Evolutionary conservation across 64 coral and sea anemone species (phyloP), one percentile per base, ranked within the genome.

Genomic region (Cladopsammia gracilis): DNA sequence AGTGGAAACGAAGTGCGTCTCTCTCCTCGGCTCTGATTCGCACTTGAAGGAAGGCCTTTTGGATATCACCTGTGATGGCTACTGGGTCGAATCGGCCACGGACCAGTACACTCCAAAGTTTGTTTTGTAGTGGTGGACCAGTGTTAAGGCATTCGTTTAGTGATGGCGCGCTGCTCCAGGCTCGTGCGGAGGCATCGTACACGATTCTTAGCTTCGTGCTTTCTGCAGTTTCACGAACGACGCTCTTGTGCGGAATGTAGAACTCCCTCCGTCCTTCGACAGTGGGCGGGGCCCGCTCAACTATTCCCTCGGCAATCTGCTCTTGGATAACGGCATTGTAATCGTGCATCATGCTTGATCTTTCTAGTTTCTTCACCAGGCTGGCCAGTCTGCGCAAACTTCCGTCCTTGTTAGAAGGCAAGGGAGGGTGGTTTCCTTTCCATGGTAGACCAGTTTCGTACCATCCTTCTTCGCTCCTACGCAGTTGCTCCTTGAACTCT

Each of bases 51-150:
- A 53, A 53, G 4, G 51, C 51, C 10, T 53, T 53, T n/a, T 69
- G 20, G 23, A 69, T 69, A 69, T 69, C n/a, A 5, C 65, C 65
- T 22, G 65, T 24, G n/a, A 69, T 69, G 65, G 65, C 65, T 22
- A 25, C 23, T 69, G 65, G 65, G 24, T 69, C 23, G 23, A 69
- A 69, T 0, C 9, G 51, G 3, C 65, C 65, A 22, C n/a, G n/a
- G 6, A 69, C 5, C 23, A 69, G 23, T 20, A 69, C 65, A 69
- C 65, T 69, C 20, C 65, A 69, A 22, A 69, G n/a, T 25, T 69
- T 16, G 65, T 69, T 69, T 69, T 69, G 65, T 25, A 69, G n/a
- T 23, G n/a, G 65, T 69, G 65, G 65, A 69, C 62, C 62, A 66
- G 0, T 69, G 65, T 69, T 69, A 2, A 69, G 65, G 24, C 65